phyloP scores from a whole-genome alignment of 2,888 invertebrate species.

The Formica aserva region DNA sequence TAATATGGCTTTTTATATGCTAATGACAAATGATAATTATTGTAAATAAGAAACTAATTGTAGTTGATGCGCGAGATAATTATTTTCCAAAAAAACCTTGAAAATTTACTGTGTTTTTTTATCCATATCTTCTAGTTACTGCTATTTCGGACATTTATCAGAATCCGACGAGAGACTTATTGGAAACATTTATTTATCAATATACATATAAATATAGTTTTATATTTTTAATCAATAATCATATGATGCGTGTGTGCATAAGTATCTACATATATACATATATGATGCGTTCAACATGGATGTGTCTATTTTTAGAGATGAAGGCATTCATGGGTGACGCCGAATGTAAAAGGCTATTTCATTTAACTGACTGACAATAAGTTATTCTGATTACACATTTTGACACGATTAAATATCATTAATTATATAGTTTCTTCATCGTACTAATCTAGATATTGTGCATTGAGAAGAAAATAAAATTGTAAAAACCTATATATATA shows the following conservation, averaged over 20 bases:
- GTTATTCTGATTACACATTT: background rate
- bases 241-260: background rate
- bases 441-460: background rate
- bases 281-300: background rate
- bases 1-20: background rate
- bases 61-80: background rate
- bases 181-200: background rate
- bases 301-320: background rate
- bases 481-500: background rate
- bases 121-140: background rate
- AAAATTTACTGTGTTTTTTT: background rate
- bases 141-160: background rate
- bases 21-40: background rate
- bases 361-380: background rate
- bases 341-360: background rate
- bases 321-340: background rate
- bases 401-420: background rate
- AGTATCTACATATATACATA: background rate
- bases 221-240: background rate
- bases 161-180: background rate
- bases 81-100: background rate
- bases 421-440: background rate
- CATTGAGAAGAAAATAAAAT: background rate
- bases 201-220: background rate
- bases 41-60: too few relatives aligned